A percentile compares a stretch with the other conserved stretches of the same genome.
phyloP scores from a whole-genome alignment of 2,888 invertebrate species.

The Meiosimyza decipiens region DNA sequence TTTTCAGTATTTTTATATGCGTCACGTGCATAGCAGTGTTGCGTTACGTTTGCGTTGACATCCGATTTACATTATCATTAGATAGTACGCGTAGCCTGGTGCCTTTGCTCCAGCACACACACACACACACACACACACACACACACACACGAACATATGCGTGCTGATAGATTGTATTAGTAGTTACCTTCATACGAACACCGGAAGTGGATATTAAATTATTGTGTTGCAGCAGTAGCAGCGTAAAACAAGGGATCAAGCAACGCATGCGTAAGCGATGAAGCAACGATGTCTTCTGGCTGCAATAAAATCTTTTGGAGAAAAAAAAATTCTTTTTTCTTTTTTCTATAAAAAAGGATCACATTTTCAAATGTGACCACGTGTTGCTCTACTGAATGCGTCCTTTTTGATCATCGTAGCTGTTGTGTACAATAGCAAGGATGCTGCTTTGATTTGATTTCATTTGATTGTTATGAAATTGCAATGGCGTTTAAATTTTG shows the following conservation, averaged over 20 bases:
- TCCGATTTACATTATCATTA: slow-evolving; percentile 64
- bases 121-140: slow-evolving; percentile 18
- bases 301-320: neutral
- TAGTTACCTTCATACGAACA: neutral
- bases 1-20: slow-evolving; percentile 54
- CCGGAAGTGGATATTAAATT: slow-evolving; percentile 28
- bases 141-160: neutral
- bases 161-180: neutral
- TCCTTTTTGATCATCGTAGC: neutral
- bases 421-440: neutral
- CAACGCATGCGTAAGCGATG: slow-evolving; percentile 3
- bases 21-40: slow-evolving; percentile 52
- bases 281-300: neutral
- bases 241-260: neutral
- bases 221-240: slow-evolving; percentile 26
- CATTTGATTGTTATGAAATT: too few relatives aligned
- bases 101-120: neutral
- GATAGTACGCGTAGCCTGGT: slow-evolving; percentile 5
- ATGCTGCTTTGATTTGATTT: too few relatives aligned
- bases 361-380: slow-evolving; percentile 19
- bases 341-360: neutral
- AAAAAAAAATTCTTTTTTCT: neutral
- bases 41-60: slow-evolving; percentile 53
- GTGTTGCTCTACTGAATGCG: slow-evolving; percentile 14
- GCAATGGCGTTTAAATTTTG: too few relatives aligned